phyloP scores from a whole-genome alignment of 2,113 vertebrate genomes.

The Vimba vimba region DNA sequence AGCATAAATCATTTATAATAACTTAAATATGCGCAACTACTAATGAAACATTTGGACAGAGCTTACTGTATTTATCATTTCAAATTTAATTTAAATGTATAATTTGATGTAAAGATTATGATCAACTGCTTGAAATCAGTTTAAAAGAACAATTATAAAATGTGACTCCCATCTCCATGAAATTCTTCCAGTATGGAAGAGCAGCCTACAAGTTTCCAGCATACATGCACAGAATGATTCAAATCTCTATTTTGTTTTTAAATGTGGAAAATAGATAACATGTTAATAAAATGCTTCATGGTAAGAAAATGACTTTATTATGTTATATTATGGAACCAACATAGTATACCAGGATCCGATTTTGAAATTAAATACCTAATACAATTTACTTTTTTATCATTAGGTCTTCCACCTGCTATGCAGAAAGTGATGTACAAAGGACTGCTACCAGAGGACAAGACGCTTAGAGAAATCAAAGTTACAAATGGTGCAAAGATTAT shows the following conservation, averaged over 20 bases:
- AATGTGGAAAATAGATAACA: too few relatives aligned
- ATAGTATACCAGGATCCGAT: background rate
- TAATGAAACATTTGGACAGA: background rate
- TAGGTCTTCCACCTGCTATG: constrained; percentile 97
- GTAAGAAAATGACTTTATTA: too few relatives aligned
- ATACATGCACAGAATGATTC: too few relatives aligned
- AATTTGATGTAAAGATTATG: background rate
- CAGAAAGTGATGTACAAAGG: constrained; percentile 99
- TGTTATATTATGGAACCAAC: background rate
- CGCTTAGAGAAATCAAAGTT: constrained; percentile 93
- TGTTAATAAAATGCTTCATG: background rate
- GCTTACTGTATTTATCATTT: background rate
- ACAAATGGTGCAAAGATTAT: constrained; percentile 97
- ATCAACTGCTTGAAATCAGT: background rate
- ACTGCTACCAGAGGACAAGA: constrained; percentile 95
- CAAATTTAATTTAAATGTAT: too few relatives aligned
- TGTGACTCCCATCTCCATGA: too few relatives aligned
- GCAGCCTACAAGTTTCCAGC: too few relatives aligned
- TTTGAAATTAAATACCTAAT: background rate
- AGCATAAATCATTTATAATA: too few relatives aligned
- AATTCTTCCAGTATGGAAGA: too few relatives aligned
- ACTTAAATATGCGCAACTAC: too few relatives aligned
- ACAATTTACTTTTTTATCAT: background rate
- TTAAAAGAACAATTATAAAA: background rate
- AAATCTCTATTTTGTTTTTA: too few relatives aligned